phyloP scores from a whole-genome alignment of 2,113 vertebrate genomes.

The Phyllostomus hastatus region DNA sequence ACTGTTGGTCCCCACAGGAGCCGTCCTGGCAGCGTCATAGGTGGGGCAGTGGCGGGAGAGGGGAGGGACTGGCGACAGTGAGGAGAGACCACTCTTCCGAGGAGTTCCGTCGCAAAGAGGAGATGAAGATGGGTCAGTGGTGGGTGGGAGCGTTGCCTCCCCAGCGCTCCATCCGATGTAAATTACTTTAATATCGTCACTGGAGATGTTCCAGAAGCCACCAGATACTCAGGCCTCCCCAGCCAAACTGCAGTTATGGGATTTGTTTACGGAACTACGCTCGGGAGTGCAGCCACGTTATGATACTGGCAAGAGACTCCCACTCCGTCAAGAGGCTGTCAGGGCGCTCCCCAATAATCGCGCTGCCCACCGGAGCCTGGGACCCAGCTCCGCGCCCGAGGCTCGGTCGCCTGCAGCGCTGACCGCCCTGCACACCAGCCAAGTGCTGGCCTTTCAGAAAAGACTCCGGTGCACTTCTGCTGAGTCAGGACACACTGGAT shows the following conservation, averaged over 20 bases:
- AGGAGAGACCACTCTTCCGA: background rate
- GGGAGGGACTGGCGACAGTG: background rate
- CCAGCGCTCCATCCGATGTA: background rate
- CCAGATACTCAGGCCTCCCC: background rate
- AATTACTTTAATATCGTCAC: background rate
- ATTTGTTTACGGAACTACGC: constrained; percentile 3
- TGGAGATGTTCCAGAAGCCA: background rate
- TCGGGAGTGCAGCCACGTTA: background rate
- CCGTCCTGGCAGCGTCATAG: background rate
- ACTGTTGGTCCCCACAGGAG: background rate
- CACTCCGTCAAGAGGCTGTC: constrained; percentile 10
- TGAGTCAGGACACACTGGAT: background rate
- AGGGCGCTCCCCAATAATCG: background rate
- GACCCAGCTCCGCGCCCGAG: background rate
- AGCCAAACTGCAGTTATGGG: background rate
- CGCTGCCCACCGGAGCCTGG: background rate
- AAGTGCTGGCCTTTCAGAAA: constrained; percentile 29
- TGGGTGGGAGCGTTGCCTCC: too few species aligned
- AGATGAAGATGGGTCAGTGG: background rate
- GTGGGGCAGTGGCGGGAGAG: background rate
- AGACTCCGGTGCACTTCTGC: constrained; percentile 14
- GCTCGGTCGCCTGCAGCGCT: constrained; percentile 35
- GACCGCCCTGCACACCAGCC: background rate
- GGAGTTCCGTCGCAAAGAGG: background rate
- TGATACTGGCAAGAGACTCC: background rate